Evolutionary conservation across 2,888 invertebrate genomes (phyloP).

Genomic region (Dioctria rufipes): DNA sequence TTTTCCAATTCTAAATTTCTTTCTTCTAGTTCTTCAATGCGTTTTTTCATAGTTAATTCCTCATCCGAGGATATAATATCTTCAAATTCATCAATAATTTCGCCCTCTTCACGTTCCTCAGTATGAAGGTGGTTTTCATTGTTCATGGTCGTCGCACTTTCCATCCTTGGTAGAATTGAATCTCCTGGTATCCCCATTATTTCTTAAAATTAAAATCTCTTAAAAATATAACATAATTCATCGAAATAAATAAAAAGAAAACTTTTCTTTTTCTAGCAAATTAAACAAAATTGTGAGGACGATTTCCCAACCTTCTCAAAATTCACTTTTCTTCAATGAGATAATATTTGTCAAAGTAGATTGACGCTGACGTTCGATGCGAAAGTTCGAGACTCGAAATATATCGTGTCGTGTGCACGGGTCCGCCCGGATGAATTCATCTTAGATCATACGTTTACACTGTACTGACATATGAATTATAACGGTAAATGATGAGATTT

Average conservation of each 20-base stretch:
- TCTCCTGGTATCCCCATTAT: constrained; percentile 36
- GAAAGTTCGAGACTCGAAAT: neutral
- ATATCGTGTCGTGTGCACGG: too few relatives aligned
- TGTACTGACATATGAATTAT: too few relatives aligned
- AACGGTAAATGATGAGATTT: too few relatives aligned
- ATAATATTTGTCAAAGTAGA: neutral
- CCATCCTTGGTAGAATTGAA: neutral
- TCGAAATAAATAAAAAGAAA: neutral
- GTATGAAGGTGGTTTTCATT: neutral
- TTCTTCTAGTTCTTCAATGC: constrained; percentile 69
- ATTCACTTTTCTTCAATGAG: neutral
- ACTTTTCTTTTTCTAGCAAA: neutral
- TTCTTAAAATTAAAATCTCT: constrained; percentile 11
- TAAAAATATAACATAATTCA: constrained; percentile 19
- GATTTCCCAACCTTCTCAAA: neutral
- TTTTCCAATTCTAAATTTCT: constrained; percentile 70
- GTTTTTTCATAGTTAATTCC: constrained; percentile 67
- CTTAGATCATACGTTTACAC: too few relatives aligned
- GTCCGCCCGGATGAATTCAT: too few relatives aligned
- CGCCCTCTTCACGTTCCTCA: constrained; percentile 69
- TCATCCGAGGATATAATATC: constrained; percentile 71
- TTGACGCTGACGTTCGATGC: neutral
- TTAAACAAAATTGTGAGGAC: constrained; percentile 11
- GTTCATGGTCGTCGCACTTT: neutral
- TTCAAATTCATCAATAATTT: constrained; percentile 68